These are phyloP conservation scores for Sebastes vulpes DNA, from an alignment of 2,797 vertebrate genomes.

Conservation along the genomic window DNA sequence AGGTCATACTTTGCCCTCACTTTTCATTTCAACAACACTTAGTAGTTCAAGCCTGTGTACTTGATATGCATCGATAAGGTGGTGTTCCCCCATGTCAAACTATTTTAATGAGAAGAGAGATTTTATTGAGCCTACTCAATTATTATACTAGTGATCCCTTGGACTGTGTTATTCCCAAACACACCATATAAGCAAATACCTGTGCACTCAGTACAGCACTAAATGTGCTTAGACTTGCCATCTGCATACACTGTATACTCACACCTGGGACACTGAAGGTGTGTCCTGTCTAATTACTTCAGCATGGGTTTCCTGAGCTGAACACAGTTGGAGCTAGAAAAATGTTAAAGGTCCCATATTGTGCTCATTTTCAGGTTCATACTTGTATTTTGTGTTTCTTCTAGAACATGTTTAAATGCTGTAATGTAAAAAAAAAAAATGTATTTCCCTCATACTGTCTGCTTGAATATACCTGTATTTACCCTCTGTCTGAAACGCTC, in stretches of 20 bases:
- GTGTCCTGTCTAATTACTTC: constrained; percentile 13
- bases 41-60: neutral
- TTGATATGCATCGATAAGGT: neutral
- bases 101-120: neutral
- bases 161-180: neutral
- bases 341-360: too few relatives aligned
- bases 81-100: neutral
- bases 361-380: too few relatives aligned
- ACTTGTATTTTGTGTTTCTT: too few relatives aligned
- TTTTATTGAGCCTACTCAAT: neutral
- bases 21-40: neutral
- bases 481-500: too few relatives aligned
- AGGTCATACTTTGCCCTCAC: neutral
- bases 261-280: constrained; percentile 17
- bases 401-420: too few relatives aligned
- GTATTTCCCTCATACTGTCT: too few relatives aligned
- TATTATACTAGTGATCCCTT: neutral
- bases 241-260: neutral
- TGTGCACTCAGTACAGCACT: neutral
- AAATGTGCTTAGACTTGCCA: constrained; percentile 51
- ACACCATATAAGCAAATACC: constrained; percentile 4
- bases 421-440: too few relatives aligned
- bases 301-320: neutral
- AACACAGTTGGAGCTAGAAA: neutral
- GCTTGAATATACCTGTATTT: too few relatives aligned